These are phyloP conservation scores for Phymatocera aterrima DNA, from an alignment of 2,888 invertebrate species.

Conservation along the genomic window DNA sequence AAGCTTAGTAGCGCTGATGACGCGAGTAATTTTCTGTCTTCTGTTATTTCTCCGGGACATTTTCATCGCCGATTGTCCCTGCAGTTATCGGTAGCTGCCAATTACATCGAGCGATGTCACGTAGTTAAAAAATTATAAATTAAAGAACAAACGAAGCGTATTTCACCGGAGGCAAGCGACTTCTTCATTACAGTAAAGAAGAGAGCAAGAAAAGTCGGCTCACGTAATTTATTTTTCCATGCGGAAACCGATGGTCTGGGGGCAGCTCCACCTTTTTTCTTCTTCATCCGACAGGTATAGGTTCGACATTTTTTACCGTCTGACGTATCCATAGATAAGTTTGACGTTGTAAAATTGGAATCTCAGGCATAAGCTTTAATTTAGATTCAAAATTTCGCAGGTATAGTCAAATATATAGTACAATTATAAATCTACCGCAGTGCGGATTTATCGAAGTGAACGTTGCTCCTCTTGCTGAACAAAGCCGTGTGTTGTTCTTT, in stretches of 20 bases:
- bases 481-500: no score
- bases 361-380: not conserved
- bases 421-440: not conserved
- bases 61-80: not conserved
- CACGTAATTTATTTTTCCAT: not conserved
- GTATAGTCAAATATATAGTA: no score
- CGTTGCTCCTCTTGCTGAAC: not conserved
- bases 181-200: no score
- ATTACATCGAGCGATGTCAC: not conserved
- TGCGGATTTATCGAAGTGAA: not conserved
- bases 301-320: not conserved
- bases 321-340: not conserved
- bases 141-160: not conserved
- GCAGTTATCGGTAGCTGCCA: no score
- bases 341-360: not conserved
- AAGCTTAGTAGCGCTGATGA: no score
- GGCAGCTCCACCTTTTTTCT: not conserved
- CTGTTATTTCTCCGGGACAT: no score
- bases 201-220: not conserved
- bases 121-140: not conserved
- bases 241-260: not conserved
- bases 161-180: not conserved
- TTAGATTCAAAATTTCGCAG: no score
- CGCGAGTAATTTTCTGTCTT: no score
- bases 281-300: conserved; percentile 1